phyloP scores from a whole-genome alignment of 2,888 invertebrate species.

The Latheticus oryzae region DNA sequence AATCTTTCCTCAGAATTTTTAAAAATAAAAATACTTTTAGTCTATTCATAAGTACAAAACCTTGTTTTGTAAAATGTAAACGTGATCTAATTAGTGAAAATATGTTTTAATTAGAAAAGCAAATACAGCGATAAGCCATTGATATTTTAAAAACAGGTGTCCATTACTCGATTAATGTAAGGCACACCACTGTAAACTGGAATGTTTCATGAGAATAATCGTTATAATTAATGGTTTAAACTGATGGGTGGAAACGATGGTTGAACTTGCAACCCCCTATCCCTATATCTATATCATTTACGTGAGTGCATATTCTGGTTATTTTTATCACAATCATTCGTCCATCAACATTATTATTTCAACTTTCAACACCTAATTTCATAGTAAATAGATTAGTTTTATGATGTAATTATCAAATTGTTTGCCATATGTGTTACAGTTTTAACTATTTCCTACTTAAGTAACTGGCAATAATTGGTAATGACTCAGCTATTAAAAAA shows the following conservation, averaged over 20 bases:
- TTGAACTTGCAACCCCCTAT: constrained; percentile 15
- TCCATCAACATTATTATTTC: constrained; percentile 17
- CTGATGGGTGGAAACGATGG: constrained; percentile 25
- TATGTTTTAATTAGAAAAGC: constrained; percentile 15
- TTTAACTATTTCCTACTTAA: too few species aligned
- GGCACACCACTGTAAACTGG: constrained; percentile 1
- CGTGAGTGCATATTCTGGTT: constrained; percentile 39
- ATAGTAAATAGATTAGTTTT: constrained; percentile 18
- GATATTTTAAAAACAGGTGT: background rate
- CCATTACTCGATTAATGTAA: too few species aligned
- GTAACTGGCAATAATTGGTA: too few species aligned
- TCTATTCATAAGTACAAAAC: too few species aligned
- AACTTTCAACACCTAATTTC: constrained; percentile 13
- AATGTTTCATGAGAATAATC: constrained; percentile 37
- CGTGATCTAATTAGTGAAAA: constrained; percentile 2
- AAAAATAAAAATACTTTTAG: too few species aligned
- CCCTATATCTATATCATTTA: constrained; percentile 34
- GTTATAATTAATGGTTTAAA: constrained; percentile 33
- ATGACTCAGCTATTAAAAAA: too few species aligned
- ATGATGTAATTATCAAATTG: too few species aligned
- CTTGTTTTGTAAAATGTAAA: too few species aligned
- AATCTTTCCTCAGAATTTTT: too few species aligned
- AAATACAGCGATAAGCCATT: constrained; percentile 4
- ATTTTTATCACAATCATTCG: constrained; percentile 26
- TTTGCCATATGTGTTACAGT: too few species aligned